Evolutionary conservation across 2,888 invertebrate genomes (phyloP), one percentile per base, ranked within the genome.

Genomic region (Aphodius sticticus): DNA sequence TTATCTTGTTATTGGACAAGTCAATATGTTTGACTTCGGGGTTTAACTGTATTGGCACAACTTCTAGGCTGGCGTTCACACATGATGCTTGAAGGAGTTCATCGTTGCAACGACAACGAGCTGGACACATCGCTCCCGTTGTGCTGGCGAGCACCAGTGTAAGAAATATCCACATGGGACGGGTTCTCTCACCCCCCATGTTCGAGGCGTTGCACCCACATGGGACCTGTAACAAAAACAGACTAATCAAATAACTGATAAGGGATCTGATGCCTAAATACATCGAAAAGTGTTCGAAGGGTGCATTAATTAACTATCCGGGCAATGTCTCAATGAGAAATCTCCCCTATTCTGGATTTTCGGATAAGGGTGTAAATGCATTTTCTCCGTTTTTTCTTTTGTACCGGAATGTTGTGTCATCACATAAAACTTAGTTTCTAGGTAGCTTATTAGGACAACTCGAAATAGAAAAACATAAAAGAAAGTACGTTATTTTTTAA

Each of bases 41-140:
- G 89, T 97, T 97, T 84, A 97, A 92, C 87, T 96, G 96, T 85
- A 96, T 96, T 81, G 97, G 97, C 78, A 97, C 95, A 85, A 96
- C 94, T 88, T 96, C 96, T 83, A 97, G 92, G 81, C 93, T 93
- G 78, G 96, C 95, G 86, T 93, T 93, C 83, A 94, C 93, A 89
- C 97, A 97, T 83, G 93, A 92, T 37, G 95, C 95, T 80, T 93
- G 92, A 82, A 95, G 92, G 77, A 94, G 93, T 88, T 96, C 96
- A 87, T 94, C 93, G 91, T 95, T 93, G 91, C 97, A 97, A 82
- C 92, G 92, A 89, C 97, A 97, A 85, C 94, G 93, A 80, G 93
- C 92, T 76, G 96, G 96, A 88, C 97, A 97, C 85, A 90, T 87
- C 85, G 87, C 87, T 83, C 86, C 84, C 84, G 86, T 85, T 82